phyloP scores from a whole-genome alignment of 2,113 vertebrate genomes.

The Callopanchax toddi region DNA sequence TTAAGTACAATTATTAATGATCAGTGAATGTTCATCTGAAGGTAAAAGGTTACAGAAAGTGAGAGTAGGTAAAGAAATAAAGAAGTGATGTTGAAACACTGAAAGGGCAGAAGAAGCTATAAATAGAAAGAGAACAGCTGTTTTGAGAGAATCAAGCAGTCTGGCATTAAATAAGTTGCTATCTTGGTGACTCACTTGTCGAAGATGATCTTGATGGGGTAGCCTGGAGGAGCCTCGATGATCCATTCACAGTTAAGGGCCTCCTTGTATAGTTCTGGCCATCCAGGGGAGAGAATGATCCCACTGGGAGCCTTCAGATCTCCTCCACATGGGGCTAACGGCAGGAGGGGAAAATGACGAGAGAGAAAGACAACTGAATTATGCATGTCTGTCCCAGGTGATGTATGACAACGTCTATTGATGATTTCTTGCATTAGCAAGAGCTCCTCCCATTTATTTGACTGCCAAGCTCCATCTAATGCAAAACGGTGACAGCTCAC shows the following conservation, averaged over 20 bases:
- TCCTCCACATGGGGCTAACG: constrained; percentile 92
- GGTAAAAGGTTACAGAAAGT: background rate
- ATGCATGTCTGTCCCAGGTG: constrained; percentile 40
- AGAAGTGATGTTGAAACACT: background rate
- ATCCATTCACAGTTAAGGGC: constrained; percentile 98
- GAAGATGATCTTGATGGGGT: constrained; percentile 99
- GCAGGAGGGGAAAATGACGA: constrained; percentile 1
- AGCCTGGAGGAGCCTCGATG: constrained; percentile 96
- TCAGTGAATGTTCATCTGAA: too few species aligned
- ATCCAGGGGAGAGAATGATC: constrained; percentile 96
- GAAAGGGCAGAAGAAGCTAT: background rate
- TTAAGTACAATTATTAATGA: too few species aligned
- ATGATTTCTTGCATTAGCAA: constrained; percentile 52
- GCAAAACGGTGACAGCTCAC: constrained; percentile 48
- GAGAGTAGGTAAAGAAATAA: background rate
- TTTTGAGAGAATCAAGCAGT: background rate
- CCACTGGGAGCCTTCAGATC: constrained; percentile 93
- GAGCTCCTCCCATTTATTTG: constrained; percentile 52
- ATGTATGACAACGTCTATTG: constrained; percentile 50
- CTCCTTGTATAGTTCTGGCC: constrained; percentile 99
- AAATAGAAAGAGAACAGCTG: background rate
- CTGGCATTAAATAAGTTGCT: background rate
- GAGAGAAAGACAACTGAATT: constrained; percentile 36
- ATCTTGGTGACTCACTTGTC: constrained; percentile 86
- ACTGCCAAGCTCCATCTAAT: constrained; percentile 46